Evolutionary conservation across 2,888 invertebrate species (phyloP), one percentile per base, ranked within the genome.

Genomic region (Hyposoter dolosus): DNA sequence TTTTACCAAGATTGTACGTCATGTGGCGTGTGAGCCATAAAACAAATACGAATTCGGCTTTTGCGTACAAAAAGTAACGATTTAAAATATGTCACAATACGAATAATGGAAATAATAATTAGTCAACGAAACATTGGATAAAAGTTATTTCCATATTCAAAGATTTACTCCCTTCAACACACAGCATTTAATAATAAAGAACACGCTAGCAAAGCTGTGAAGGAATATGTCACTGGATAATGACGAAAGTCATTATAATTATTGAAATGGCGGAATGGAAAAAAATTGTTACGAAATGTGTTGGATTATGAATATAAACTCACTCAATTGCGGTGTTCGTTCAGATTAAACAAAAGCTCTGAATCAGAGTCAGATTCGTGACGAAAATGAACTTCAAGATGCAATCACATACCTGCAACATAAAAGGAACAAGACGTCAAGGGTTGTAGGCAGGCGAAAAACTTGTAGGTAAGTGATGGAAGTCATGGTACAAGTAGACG

Each of bases 391-490:
- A 89, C 88, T 90, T 91, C 88, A 90, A 80, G 88, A 86, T 79
- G 87, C 90, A 90, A 90, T 90, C 89, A 91, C 91, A 88, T 91
- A 91, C 87, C 88, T 90, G 87, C 60, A 90, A 88, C 88, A 85
- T 72, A 53, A 43, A 89, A 45, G 76, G 43, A 89, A 78, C 10
- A 45, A 50, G 56, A 23, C 23, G 35, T 17, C 17, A 74, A 28
- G 12, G 53, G 77, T 56, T 17, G 40, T 23, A 71, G 53, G 19
- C n/a, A 75, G 43, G 10, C 35, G 43, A 47, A 81, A 65, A n/a
- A 32, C 43, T 12, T n/a, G 32, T 71, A 45, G 23, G 7, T 28
- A 74, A 53, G 60, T 50, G 17, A 56, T 72, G 28, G 10, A 66
- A 28, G 50, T 66, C 47, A 71, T 15, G n/a, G 71, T 45, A 19